These are phyloP conservation scores for Phaedon cochleariae DNA, from an alignment of 2,888 invertebrate species.

Conservation along the genomic window DNA sequence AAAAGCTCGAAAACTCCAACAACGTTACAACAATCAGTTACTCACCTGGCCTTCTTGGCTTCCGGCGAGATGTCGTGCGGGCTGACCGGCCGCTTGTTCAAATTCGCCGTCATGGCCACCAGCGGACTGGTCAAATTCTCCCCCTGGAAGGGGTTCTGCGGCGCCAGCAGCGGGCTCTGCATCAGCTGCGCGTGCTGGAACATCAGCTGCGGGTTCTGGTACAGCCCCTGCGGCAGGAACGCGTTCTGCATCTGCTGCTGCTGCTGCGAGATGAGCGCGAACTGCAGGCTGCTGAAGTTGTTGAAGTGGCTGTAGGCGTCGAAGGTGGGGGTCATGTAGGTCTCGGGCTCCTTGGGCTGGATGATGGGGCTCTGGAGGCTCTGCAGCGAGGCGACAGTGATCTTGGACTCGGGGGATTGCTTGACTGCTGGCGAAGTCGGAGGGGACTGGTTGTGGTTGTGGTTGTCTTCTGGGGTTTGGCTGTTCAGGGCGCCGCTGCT, in stretches of 20 bases:
- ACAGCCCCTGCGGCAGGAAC: constrained; percentile 57
- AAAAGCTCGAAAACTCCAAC: no score
- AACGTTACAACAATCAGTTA: no score
- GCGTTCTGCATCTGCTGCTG: constrained; percentile 55
- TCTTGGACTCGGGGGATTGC: constrained; percentile 52
- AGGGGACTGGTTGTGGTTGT: constrained; percentile 48
- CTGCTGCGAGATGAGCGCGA: constrained; percentile 60
- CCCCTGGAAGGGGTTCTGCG: constrained; percentile 51
- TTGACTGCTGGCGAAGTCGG: constrained; percentile 44
- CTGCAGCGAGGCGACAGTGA: constrained; percentile 60
- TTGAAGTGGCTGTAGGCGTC: constrained; percentile 60
- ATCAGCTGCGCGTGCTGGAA: constrained; percentile 59
- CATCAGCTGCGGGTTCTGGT: constrained; percentile 60
- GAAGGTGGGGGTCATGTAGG: constrained; percentile 56
- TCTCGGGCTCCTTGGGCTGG: constrained; percentile 37
- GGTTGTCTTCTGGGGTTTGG: constrained; percentile 58
- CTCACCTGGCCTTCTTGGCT: constrained; percentile 70
- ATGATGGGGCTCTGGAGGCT: constrained; percentile 55
- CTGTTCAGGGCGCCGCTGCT: constrained; percentile 67
- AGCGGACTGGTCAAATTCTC: constrained; percentile 62
- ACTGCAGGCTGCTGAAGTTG: constrained; percentile 60
- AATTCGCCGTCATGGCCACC: constrained; percentile 65
- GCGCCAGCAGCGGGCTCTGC: constrained; percentile 57
- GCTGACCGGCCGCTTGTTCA: constrained; percentile 64
- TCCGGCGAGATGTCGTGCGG: constrained; percentile 66